phyloP scores from a whole-genome alignment of 2,113 vertebrate genomes.

The Tragulus kanchil region DNA sequence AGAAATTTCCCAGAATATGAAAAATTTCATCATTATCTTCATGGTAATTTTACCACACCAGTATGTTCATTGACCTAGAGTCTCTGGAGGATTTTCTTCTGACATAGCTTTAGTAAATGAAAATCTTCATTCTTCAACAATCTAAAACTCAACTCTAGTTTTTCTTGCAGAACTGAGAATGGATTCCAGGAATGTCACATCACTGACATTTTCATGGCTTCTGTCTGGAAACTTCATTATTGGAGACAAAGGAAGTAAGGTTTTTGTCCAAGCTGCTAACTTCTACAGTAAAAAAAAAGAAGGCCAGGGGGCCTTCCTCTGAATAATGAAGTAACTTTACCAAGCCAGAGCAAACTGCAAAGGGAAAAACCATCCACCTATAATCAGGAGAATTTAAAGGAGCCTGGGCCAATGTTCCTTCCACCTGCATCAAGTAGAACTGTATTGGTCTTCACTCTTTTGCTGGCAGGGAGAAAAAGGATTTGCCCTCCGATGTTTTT shows the following conservation, averaged over 20 bases:
- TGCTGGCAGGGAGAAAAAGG: background rate
- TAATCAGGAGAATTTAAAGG: conserved; percentile 3
- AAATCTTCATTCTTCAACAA: background rate
- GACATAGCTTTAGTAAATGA: background rate
- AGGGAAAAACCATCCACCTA: background rate
- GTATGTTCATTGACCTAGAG: background rate
- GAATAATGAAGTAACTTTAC: background rate
- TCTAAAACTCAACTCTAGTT: background rate
- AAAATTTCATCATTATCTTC: background rate
- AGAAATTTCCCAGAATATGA: conserved; percentile 19
- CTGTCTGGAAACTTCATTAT: conserved; percentile 24
- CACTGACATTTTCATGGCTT: background rate
- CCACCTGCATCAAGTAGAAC: background rate
- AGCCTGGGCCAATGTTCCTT: background rate
- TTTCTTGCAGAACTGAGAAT: background rate
- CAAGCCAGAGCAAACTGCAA: background rate
- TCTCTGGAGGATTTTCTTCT: background rate
- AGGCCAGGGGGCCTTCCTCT: background rate
- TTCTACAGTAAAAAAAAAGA: conserved; percentile 3
- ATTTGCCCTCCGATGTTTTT: background rate
- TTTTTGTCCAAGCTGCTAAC: background rate
- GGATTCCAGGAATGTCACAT: background rate
- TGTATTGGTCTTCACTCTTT: background rate
- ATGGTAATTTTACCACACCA: background rate
- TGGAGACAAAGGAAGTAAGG: background rate